Evolutionary conservation across 2,888 invertebrate species (phyloP).

Genomic region (Oscheius onirici): DNA sequence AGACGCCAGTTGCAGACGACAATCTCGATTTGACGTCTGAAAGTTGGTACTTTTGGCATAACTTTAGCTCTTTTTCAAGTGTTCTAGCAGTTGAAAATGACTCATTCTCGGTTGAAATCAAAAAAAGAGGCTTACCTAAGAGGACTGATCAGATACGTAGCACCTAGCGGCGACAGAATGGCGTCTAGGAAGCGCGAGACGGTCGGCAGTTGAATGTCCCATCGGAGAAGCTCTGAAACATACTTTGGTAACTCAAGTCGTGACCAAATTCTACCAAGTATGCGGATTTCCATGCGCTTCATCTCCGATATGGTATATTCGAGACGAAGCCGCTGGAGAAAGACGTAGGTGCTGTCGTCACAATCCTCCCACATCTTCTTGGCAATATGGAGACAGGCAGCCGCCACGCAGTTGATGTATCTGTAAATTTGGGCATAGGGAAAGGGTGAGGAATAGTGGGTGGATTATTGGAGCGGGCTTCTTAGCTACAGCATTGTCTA

Average conservation of each 20-base stretch:
- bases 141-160: conserved; percentile 41
- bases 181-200: conserved; percentile 53
- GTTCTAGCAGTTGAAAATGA: too few species aligned
- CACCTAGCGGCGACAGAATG: conserved; percentile 43
- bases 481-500: too few species aligned
- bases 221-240: conserved; percentile 42
- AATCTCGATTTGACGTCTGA: conserved; percentile 47
- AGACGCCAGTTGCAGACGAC: conserved; percentile 45
- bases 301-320: conserved; percentile 51
- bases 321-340: conserved; percentile 46
- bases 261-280: conserved; percentile 39
- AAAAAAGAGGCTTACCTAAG: conserved; percentile 35
- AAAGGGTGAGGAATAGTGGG: too few species aligned
- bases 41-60: conserved; percentile 2
- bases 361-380: conserved; percentile 56
- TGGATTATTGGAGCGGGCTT: too few species aligned
- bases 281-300: conserved; percentile 55
- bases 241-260: neutral
- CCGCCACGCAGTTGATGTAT: conserved; percentile 55
- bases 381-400: conserved; percentile 52
- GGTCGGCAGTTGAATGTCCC: conserved; percentile 55
- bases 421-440: conserved; percentile 23
- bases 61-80: too few species aligned
- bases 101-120: too few species aligned
- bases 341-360: conserved; percentile 41